Evolutionary conservation across 2,888 invertebrate species (phyloP).

Genomic region (Anarsia innoxiella): DNA sequence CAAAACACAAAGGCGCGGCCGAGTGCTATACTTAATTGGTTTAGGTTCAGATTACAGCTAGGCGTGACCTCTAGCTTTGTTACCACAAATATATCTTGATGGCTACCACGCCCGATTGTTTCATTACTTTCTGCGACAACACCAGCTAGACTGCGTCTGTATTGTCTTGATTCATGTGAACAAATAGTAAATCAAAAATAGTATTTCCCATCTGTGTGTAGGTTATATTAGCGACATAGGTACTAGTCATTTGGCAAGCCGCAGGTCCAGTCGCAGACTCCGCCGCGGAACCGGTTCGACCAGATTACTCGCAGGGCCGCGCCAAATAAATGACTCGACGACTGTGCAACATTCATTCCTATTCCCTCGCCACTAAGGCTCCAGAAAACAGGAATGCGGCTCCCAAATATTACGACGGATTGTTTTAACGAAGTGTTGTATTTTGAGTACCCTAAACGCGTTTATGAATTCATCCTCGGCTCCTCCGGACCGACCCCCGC

Average conservation of each 20-base stretch:
- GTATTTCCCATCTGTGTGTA: constrained; percentile 21
- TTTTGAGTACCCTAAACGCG: constrained; percentile 45
- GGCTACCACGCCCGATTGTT: constrained; percentile 34
- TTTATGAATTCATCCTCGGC: constrained; percentile 23
- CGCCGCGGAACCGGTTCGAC: constrained; percentile 65
- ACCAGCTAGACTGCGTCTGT: background rate
- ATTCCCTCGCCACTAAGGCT: constrained; percentile 31
- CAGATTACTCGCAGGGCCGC: constrained; percentile 55
- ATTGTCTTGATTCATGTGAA: constrained; percentile 9
- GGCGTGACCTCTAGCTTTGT: constrained; percentile 41
- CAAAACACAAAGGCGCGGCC: too few relatives aligned
- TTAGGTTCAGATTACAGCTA: constrained; percentile 40
- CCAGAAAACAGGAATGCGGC: constrained; percentile 14
- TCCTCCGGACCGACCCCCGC: constrained; percentile 21
- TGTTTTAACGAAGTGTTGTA: constrained; percentile 37
- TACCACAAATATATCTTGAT: constrained; percentile 37
- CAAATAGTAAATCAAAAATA: constrained; percentile 19
- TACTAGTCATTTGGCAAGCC: constrained; percentile 63
- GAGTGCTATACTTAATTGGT: constrained; percentile 38
- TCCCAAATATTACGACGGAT: constrained; percentile 30
- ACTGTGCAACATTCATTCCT: constrained; percentile 38
- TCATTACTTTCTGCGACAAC: constrained; percentile 21
- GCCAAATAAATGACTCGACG: constrained; percentile 43
- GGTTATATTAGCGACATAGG: constrained; percentile 45
- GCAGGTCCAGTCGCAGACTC: constrained; percentile 66